Conservation (phyloP, 1,140 invertebrate species). For the Ooceraea biroi region DNA sequence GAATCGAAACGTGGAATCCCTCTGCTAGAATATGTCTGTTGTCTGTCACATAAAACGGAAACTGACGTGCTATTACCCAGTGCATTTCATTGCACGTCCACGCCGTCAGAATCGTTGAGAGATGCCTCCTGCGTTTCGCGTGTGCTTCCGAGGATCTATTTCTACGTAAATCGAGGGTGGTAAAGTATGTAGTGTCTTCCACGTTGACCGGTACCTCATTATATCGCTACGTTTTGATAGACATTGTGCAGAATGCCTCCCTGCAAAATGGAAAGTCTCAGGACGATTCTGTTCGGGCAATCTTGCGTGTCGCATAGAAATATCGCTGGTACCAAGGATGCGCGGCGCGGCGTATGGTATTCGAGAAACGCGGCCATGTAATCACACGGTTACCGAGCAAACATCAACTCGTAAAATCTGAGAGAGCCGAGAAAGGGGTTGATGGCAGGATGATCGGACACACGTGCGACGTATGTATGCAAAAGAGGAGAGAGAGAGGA, state of each 20-base stretch:
- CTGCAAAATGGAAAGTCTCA: neutral
- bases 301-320: conserved; percentile 15
- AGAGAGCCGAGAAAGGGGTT: conserved; percentile 6
- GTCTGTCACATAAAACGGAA: conserved; percentile 51
- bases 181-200: too few relatives aligned
- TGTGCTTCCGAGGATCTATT: neutral
- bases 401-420: conserved; percentile 68
- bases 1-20: conserved; percentile 13
- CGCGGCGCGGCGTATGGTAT: conserved; percentile 47
- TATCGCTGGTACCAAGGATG: conserved; percentile 24
- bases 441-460: conserved; percentile 42
- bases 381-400: conserved; percentile 64
- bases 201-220: neutral
- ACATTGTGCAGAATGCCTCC: too few relatives aligned
- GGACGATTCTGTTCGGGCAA: neutral
- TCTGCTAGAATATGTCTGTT: conserved; percentile 27
- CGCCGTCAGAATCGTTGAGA: neutral
- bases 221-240: too few relatives aligned
- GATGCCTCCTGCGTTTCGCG: conserved; percentile 7
- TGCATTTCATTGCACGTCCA: conserved; percentile 21
- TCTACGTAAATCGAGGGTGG: neutral
- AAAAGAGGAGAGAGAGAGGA: conserved; percentile 4
- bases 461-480: conserved; percentile 46
- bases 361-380: conserved; percentile 54
- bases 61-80: conserved; percentile 37